Evolutionary conservation across 1,140 invertebrate genomes (phyloP).

Genomic region (Pygmarrhopalites habei): DNA sequence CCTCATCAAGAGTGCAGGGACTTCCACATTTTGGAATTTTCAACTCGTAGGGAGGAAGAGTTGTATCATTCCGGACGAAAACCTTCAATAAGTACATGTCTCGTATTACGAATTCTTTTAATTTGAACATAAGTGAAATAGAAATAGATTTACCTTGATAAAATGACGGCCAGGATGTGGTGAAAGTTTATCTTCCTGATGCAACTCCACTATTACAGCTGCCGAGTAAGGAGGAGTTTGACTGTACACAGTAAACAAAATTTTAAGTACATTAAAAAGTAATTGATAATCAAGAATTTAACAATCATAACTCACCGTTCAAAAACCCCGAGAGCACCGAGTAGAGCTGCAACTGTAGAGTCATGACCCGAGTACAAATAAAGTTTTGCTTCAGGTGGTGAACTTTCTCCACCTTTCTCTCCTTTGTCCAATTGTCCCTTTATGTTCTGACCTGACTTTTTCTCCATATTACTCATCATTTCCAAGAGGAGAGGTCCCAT

Average conservation of each 20-base stretch:
- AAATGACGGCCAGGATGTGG: neutral
- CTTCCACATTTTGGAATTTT: slow-evolving; percentile 24
- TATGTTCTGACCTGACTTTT: neutral
- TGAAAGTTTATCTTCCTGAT: slow-evolving; percentile 10
- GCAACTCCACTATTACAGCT: slow-evolving; percentile 24
- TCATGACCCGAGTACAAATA: slow-evolving; percentile 76
- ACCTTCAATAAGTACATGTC: slow-evolving; percentile 43
- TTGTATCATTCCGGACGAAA: slow-evolving; percentile 26
- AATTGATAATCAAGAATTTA: neutral
- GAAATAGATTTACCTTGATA: no score
- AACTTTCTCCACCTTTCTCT: slow-evolving; percentile 28
- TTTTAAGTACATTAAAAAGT: neutral
- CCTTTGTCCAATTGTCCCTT: neutral
- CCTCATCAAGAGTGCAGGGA: slow-evolving; percentile 30
- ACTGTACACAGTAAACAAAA: slow-evolving; percentile 31
- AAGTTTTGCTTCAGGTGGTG: slow-evolving; percentile 48
- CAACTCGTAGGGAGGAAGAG: slow-evolving; percentile 7
- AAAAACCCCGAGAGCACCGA: slow-evolving; percentile 50
- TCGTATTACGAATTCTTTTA: no score
- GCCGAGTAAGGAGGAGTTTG: slow-evolving; percentile 46
- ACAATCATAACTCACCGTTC: neutral
- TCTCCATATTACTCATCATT: slow-evolving; percentile 22
- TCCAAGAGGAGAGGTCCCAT: slow-evolving; percentile 37
- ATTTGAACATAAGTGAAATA: no score
- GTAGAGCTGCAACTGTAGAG: slow-evolving; percentile 65